Percentiles rank a stretch among this genome's conserved stretches.
These are phyloP conservation scores for Novumbra hubbsi DNA, from an alignment of 2,797 vertebrate species.

Conservation along the genomic window DNA sequence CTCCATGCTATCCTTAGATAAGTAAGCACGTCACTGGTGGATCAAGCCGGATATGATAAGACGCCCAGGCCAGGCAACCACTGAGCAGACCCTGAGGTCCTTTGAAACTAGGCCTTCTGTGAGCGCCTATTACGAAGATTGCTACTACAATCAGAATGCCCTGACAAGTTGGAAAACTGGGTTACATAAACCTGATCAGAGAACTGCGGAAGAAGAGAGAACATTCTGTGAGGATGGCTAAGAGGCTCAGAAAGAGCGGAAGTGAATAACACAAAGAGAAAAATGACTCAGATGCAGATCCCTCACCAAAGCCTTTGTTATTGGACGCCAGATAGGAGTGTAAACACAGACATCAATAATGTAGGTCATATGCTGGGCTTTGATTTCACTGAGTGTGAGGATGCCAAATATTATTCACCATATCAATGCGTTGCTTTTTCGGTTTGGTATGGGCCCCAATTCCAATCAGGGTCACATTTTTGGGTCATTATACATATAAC, in stretches of 20 bases:
- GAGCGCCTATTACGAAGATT: slow-evolving; percentile 25
- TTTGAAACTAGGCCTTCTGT: slow-evolving; percentile 12
- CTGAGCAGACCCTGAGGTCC: neutral
- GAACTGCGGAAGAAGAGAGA: slow-evolving; percentile 11
- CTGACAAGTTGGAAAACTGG: slow-evolving; percentile 52
- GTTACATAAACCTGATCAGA: slow-evolving; percentile 28
- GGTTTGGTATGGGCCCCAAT: neutral
- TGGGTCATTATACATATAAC: no score
- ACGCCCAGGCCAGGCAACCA: slow-evolving; percentile 52
- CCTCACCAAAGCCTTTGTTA: slow-evolving; percentile 35
- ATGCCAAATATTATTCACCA: slow-evolving; percentile 45
- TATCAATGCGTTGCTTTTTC: slow-evolving; percentile 39
- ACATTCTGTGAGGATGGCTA: neutral
- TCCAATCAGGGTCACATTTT: no score
- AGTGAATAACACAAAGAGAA: slow-evolving; percentile 22
- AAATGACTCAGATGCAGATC: slow-evolving; percentile 20
- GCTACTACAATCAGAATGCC: slow-evolving; percentile 40
- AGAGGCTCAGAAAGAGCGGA: neutral
- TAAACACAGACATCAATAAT: slow-evolving; percentile 73
- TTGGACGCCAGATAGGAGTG: slow-evolving; percentile 52
- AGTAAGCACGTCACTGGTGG: slow-evolving; percentile 30
- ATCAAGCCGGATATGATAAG: slow-evolving; percentile 48
- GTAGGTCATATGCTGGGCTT: slow-evolving; percentile 47
- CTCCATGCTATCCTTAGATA: slow-evolving; percentile 31
- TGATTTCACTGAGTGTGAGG: slow-evolving; percentile 37